phyloP scores from a whole-genome alignment of 2,113 vertebrate genomes.

The Dendropsophus ebraccatus region DNA sequence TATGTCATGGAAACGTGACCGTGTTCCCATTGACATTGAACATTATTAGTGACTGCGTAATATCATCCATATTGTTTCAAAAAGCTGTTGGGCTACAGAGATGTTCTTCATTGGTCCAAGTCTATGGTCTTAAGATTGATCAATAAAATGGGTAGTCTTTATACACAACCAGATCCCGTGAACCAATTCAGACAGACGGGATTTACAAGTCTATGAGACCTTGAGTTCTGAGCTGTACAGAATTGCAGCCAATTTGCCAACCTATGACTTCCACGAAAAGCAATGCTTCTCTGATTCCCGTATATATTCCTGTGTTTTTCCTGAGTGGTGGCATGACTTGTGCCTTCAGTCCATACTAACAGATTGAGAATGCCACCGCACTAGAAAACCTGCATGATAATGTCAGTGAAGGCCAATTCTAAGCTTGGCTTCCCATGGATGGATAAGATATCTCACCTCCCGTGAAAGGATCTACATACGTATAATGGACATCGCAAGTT shows the following conservation, averaged over 20 bases:
- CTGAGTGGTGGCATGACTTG: slow-evolving; percentile 20
- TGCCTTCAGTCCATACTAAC: not conserved
- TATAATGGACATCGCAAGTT: not conserved
- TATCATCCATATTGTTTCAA: not conserved
- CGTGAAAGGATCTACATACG: not conserved
- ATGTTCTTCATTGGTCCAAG: not conserved
- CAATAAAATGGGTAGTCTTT: not conserved
- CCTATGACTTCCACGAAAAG: not conserved
- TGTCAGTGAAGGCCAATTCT: not conserved
- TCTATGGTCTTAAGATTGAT: not conserved
- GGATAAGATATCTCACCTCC: not conserved
- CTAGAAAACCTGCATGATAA: slow-evolving; percentile 9
- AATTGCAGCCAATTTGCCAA: not conserved
- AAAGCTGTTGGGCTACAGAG: not conserved
- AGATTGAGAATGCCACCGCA: not conserved
- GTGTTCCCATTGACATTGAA: not conserved
- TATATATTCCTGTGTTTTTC: not conserved
- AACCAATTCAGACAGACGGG: not conserved
- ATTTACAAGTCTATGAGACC: not conserved
- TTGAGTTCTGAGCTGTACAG: not conserved
- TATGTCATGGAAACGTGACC: not conserved
- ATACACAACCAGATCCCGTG: too few relatives aligned
- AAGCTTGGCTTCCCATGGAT: too few relatives aligned
- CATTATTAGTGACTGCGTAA: not conserved
- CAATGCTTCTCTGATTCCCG: not conserved